Conservation (phyloP, 2,797 vertebrate genomes). For the Selene dorsalis region DNA sequence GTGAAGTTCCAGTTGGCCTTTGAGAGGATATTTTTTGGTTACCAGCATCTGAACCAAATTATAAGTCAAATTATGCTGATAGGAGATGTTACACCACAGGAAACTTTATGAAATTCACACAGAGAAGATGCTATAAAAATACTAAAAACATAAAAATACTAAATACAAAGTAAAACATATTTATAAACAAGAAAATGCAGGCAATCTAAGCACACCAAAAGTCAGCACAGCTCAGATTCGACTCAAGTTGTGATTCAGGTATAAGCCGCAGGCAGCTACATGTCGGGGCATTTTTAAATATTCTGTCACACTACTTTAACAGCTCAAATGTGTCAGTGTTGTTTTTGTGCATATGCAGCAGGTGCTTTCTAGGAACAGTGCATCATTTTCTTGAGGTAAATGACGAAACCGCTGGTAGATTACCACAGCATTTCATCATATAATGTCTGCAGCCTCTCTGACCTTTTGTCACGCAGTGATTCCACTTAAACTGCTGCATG, state of each 20-base stretch:
- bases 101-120: neutral
- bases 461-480: constrained; percentile 42
- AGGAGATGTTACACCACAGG: neutral
- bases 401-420: constrained; percentile 13
- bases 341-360: neutral
- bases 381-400: constrained; percentile 35
- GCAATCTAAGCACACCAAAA: neutral
- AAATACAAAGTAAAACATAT: neutral
- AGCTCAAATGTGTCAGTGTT: constrained; percentile 10
- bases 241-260: neutral
- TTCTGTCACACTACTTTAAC: neutral
- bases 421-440: constrained; percentile 21
- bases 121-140: neutral
- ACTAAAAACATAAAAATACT: too few relatives aligned
- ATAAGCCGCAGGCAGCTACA: neutral
- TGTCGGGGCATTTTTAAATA: constrained; percentile 3
- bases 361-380: constrained; percentile 24
- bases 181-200: neutral
- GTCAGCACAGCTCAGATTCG: neutral
- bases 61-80: neutral
- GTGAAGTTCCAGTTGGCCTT: too few relatives aligned
- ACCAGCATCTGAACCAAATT: too few relatives aligned
- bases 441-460: constrained; percentile 27
- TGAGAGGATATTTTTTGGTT: too few relatives aligned
- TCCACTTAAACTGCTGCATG: constrained; percentile 31